Percentiles rank a stretch among this genome's conserved stretches.
Conservation (phyloP, 2,113 vertebrate genomes). For the Rhineura floridana region DNA sequence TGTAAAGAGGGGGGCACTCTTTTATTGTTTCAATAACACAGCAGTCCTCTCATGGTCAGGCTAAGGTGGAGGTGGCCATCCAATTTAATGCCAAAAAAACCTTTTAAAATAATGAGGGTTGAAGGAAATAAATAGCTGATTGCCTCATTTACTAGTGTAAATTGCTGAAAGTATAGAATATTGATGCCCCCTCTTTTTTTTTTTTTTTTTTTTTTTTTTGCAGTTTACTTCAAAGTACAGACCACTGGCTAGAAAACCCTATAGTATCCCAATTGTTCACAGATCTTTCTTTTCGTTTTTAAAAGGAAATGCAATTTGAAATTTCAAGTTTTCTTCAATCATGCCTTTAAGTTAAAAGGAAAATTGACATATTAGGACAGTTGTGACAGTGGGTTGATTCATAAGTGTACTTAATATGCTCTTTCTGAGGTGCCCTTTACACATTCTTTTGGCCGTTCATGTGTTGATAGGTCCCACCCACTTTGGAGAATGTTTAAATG, state of each 20-base stretch:
- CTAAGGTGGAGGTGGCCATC: neutral
- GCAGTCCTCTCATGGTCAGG: neutral
- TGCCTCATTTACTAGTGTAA: neutral
- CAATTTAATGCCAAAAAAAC: neutral
- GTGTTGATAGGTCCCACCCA: neutral
- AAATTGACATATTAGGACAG: neutral
- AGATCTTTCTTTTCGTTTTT: neutral
- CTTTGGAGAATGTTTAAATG: neutral
- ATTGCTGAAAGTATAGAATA: neutral
- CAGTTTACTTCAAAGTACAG: neutral
- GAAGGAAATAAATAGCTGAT: neutral
- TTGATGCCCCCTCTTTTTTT: neutral
- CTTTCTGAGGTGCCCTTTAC: neutral
- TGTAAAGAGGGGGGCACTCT: neutral
- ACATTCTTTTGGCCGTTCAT: neutral
- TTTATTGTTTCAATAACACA: neutral
- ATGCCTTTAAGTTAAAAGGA: neutral
- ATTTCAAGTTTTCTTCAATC: neutral
- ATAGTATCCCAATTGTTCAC: neutral
- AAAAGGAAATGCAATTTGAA: neutral
- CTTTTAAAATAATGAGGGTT: conserved; percentile 8
- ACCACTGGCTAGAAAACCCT: neutral
- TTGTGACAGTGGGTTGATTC: neutral
- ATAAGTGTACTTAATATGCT: neutral
- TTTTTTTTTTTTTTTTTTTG: neutral